A percentile compares a stretch with the other conserved stretches of the same genome.
Conservation (phyloP, 1,140 invertebrate genomes). For the Rhopalosiphum padi region DNA sequence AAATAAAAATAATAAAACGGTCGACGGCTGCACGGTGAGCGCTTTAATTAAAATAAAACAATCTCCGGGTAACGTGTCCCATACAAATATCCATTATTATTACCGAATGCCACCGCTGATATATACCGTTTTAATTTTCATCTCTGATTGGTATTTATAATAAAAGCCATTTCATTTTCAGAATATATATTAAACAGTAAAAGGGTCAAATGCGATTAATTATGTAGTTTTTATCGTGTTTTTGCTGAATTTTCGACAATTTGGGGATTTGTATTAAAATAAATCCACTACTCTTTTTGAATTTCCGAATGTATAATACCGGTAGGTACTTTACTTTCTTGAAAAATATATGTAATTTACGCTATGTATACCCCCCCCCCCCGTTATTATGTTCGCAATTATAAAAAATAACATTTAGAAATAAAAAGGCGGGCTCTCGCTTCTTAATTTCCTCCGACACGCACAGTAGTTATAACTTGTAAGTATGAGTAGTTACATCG, state of each 20-base stretch:
- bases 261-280: background rate
- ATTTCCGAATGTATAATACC: background rate
- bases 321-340: background rate
- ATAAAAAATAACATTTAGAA: background rate
- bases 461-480: background rate
- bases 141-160: background rate
- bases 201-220: slow-evolving; percentile 2
- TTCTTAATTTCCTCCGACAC: background rate
- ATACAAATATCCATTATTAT: background rate
- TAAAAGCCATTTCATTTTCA: slow-evolving; percentile 1
- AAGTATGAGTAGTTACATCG: background rate
- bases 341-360: background rate
- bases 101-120: background rate
- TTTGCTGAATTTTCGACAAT: background rate
- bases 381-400: background rate
- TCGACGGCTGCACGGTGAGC: background rate
- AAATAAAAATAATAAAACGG: background rate
- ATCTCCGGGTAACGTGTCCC: background rate
- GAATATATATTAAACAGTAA: background rate
- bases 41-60: slow-evolving; percentile 35
- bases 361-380: background rate
- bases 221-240: slow-evolving; percentile 1
- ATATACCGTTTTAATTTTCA: background rate
- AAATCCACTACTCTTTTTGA: background rate
- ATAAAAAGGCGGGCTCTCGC: background rate